phyloP scores from a whole-genome alignment of 2,113 vertebrate genomes.

The Lophochroa leadbeateri region DNA sequence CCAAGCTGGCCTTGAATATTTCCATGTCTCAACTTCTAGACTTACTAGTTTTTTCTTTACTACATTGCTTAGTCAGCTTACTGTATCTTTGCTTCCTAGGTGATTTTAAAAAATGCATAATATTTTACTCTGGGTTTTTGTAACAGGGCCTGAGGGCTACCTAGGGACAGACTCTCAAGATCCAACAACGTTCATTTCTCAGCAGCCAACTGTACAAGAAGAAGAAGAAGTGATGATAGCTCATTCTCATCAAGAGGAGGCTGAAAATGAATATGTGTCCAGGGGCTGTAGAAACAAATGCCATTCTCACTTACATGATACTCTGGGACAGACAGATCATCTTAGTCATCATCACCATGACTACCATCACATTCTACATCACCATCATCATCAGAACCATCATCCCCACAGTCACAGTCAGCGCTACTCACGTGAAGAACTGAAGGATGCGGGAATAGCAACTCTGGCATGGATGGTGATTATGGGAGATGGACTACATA shows the following conservation, averaged over 20 bases:
- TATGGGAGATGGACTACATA: constrained; percentile 97
- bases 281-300: constrained; percentile 96
- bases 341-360: constrained; percentile 96
- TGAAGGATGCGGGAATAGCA: constrained; percentile 91
- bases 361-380: constrained; percentile 98
- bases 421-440: constrained; percentile 89
- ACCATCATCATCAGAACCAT: constrained; percentile 97
- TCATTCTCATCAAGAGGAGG: constrained; percentile 75
- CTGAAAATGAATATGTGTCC: constrained; percentile 82
- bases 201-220: constrained; percentile 79
- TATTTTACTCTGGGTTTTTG: neutral
- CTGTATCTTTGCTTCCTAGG: neutral
- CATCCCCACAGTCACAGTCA: constrained; percentile 95
- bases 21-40: neutral
- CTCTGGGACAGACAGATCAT: constrained; percentile 90
- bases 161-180: constrained; percentile 76
- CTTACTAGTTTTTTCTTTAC: neutral
- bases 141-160: constrained; percentile 74
- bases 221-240: constrained; percentile 96
- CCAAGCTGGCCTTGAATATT: neutral
- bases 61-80: neutral
- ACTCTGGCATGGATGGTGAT: constrained; percentile 98
- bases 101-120: neutral
- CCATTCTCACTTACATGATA: constrained; percentile 97
- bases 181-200: constrained; percentile 74